Percentiles rank a stretch among this genome's conserved stretches.
phyloP scores from a whole-genome alignment of 2,888 invertebrate species.

The Imbricaverruca yamaguchii region DNA sequence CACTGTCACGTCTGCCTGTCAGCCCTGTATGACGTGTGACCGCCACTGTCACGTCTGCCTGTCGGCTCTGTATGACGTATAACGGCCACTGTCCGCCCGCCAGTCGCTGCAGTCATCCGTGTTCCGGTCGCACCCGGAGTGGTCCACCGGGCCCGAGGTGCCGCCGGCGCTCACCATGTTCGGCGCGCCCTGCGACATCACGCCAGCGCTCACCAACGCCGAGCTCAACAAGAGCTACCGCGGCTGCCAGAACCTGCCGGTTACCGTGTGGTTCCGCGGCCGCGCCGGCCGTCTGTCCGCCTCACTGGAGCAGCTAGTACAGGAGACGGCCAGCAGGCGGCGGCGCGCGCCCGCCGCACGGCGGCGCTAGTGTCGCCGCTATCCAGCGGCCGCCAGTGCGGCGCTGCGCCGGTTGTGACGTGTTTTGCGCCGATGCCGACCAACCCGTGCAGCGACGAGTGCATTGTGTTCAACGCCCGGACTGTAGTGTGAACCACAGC shows the following conservation, averaged over 20 bases:
- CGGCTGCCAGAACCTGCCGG: conserved; percentile 47
- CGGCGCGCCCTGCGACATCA: conserved; percentile 46
- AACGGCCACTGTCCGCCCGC: neutral
- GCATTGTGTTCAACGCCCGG: too few relatives aligned
- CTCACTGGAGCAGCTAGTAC: neutral
- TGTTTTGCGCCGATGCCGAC: too few relatives aligned
- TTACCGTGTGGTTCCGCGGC: conserved; percentile 41
- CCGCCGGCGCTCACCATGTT: conserved; percentile 41
- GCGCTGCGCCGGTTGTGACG: too few relatives aligned
- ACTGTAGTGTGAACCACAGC: too few relatives aligned
- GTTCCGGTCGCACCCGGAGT: conserved; percentile 40
- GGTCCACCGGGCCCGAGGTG: conserved; percentile 39
- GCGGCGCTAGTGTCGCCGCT: conserved; percentile 2
- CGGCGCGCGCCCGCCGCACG: neutral
- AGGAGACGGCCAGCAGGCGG: neutral
- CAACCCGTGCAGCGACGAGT: too few relatives aligned
- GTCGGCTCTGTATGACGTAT: too few relatives aligned
- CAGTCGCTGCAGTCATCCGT: conserved; percentile 36
- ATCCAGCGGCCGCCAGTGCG: neutral
- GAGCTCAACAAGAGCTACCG: conserved; percentile 43
- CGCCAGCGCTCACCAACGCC: conserved; percentile 41
- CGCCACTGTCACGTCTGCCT: too few relatives aligned
- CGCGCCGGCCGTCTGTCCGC: neutral
- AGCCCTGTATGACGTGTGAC: too few relatives aligned
- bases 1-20: too few relatives aligned